phyloP scores from a whole-genome alignment of 2,113 vertebrate species.

The Zapus hudsonius region DNA sequence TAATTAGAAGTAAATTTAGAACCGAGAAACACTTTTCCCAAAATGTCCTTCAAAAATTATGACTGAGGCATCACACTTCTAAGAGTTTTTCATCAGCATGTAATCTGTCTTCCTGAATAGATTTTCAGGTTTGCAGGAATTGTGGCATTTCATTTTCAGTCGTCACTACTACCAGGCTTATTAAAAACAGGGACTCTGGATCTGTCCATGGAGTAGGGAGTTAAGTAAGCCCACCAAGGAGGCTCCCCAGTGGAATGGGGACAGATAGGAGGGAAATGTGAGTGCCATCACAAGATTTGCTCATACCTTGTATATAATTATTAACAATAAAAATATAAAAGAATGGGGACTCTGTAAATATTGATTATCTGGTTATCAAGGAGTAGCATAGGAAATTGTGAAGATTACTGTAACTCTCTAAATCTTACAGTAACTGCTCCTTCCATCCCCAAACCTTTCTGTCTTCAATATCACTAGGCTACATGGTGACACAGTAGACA shows the following conservation, averaged over 20 bases:
- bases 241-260: too few relatives aligned
- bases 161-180: not conserved
- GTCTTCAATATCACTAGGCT: slow-evolving; percentile 89
- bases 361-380: not conserved
- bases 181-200: slow-evolving; percentile 18
- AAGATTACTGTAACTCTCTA: not conserved
- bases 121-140: slow-evolving; percentile 39
- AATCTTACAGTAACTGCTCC: too few relatives aligned
- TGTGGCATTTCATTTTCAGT: not conserved
- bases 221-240: too few relatives aligned
- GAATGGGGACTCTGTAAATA: not conserved
- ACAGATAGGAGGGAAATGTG: too few relatives aligned
- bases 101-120: slow-evolving; percentile 31
- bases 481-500: slow-evolving; percentile 89
- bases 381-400: not conserved
- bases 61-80: slow-evolving; percentile 34
- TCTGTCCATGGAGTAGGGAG: too few relatives aligned
- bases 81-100: slow-evolving; percentile 8
- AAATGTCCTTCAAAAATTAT: slow-evolving; percentile 34
- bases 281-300: too few relatives aligned
- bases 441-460: too few relatives aligned
- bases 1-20: slow-evolving; percentile 17
- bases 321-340: too few relatives aligned
- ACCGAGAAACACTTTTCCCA: slow-evolving; percentile 16
- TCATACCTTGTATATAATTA: too few relatives aligned